These are phyloP conservation scores for Falco novaeseelandiae DNA, from an alignment of 2,797 vertebrate genomes.

Conservation along the genomic window DNA sequence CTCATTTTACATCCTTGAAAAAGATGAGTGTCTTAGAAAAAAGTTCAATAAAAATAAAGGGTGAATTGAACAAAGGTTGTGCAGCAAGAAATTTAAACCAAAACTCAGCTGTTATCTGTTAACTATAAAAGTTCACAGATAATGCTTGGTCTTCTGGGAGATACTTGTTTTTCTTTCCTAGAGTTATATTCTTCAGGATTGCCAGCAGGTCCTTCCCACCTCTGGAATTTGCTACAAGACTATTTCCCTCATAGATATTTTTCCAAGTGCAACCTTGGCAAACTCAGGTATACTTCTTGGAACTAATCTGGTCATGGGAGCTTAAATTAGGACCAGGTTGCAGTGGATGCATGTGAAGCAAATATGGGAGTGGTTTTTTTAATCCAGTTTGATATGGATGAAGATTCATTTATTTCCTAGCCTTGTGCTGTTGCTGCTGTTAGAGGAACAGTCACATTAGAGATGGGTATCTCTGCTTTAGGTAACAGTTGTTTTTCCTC, in stretches of 20 bases:
- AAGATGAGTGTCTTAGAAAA: neutral
- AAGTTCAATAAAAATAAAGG: conserved; percentile 5
- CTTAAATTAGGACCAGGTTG: neutral
- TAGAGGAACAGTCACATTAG: neutral
- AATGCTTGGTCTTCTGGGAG: conserved; percentile 9
- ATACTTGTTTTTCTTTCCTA: neutral
- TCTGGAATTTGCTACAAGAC: conserved; percentile 31
- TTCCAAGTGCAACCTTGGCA: conserved; percentile 29
- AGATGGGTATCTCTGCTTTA: neutral
- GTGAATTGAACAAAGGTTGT: neutral
- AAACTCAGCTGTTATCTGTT: conserved; percentile 34
- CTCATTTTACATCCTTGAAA: conserved; percentile 5
- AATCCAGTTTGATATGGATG: neutral
- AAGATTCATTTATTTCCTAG: neutral
- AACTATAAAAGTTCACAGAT: neutral
- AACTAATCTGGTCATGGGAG: neutral
- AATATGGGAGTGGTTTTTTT: neutral
- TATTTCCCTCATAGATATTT: neutral
- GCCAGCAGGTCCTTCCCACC: neutral
- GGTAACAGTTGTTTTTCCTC: neutral
- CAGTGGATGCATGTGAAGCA: neutral
- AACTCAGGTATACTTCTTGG: conserved; percentile 17
- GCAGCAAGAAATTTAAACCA: neutral
- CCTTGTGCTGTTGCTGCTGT: neutral
- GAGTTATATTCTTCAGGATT: neutral